Percentiles rank a stretch among this genome's conserved stretches.
Conservation (phyloP, 2,888 invertebrate genomes). For the Ophion costatus region DNA sequence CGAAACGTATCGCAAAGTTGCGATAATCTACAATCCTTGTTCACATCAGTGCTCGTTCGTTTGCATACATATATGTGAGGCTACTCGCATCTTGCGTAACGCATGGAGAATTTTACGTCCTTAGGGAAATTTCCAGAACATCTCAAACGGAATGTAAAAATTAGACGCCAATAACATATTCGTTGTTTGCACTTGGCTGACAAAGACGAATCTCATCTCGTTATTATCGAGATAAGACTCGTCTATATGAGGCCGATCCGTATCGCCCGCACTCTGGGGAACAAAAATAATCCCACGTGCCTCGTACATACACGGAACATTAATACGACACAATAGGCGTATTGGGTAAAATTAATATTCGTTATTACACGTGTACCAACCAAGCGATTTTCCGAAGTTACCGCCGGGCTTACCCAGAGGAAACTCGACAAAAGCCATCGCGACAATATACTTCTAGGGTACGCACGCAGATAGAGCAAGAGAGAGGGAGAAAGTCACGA, state of each 20-base stretch:
- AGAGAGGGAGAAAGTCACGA: not conserved
- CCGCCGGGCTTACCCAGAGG: constrained; percentile 42
- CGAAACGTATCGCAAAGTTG: not conserved
- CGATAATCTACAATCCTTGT: not conserved
- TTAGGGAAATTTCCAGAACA: not conserved
- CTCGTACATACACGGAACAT: not conserved
- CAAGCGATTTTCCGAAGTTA: constrained; percentile 31
- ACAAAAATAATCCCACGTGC: constrained; percentile 28
- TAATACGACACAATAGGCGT: not conserved
- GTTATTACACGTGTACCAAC: constrained; percentile 17
- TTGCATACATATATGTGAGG: not conserved
- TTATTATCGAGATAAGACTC: constrained; percentile 2
- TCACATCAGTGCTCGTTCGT: not conserved
- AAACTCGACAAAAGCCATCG: constrained; percentile 54
- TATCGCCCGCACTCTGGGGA: not conserved
- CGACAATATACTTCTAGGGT: constrained; percentile 18
- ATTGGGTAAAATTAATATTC: constrained; percentile 53
- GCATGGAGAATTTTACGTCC: not conserved
- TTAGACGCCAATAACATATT: not conserved
- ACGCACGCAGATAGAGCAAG: not conserved
- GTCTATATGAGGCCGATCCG: constrained; percentile 15
- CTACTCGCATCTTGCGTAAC: not conserved
- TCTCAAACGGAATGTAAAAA: not conserved
- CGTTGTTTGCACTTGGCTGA: not conserved
- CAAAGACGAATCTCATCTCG: constrained; percentile 3